Percentiles rank a stretch among this genome's conserved stretches.
These are phyloP conservation scores for Synanthedon andrenaeformis DNA, from an alignment of 2,888 invertebrate genomes.

Conservation along the genomic window DNA sequence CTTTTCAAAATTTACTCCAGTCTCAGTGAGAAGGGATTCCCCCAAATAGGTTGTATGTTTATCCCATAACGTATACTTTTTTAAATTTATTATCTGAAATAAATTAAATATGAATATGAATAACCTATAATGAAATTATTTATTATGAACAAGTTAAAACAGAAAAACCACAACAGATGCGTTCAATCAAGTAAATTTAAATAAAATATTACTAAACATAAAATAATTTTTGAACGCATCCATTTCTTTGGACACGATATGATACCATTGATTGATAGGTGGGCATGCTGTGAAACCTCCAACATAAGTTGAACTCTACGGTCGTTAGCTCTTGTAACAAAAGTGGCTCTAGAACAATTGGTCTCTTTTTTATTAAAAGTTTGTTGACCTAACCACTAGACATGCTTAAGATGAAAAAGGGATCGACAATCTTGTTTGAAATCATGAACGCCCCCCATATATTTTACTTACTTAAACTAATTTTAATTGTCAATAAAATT, in stretches of 20 bases:
- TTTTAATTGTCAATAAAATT: slow-evolving; percentile 21
- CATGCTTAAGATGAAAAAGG: slow-evolving; percentile 61
- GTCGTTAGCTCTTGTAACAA: slow-evolving; percentile 3
- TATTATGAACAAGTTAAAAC: slow-evolving; percentile 10
- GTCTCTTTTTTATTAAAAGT: slow-evolving; percentile 29
- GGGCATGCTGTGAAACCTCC: slow-evolving; percentile 51
- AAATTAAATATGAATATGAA: neutral
- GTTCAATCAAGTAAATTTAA: slow-evolving; percentile 66
- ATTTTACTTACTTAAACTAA: slow-evolving; percentile 9
- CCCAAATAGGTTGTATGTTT: no score
- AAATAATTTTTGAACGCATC: slow-evolving; percentile 51
- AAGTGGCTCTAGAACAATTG: slow-evolving; percentile 2
- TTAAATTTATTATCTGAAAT: neutral
- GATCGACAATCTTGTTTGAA: slow-evolving; percentile 53
- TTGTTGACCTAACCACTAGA: slow-evolving; percentile 57
- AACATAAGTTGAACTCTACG: slow-evolving; percentile 15
- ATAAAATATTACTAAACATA: slow-evolving; percentile 66
- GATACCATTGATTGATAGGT: slow-evolving; percentile 70
- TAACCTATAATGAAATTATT: slow-evolving; percentile 3
- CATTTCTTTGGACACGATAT: slow-evolving; percentile 57
- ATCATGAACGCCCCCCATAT: slow-evolving; percentile 42
- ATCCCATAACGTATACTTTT: neutral
- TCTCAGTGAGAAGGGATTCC: no score
- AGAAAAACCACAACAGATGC: slow-evolving; percentile 28
- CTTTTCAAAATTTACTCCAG: no score